Evolutionary conservation across 2,888 invertebrate species (phyloP).

Genomic region (Holacanthella duospinosa): DNA sequence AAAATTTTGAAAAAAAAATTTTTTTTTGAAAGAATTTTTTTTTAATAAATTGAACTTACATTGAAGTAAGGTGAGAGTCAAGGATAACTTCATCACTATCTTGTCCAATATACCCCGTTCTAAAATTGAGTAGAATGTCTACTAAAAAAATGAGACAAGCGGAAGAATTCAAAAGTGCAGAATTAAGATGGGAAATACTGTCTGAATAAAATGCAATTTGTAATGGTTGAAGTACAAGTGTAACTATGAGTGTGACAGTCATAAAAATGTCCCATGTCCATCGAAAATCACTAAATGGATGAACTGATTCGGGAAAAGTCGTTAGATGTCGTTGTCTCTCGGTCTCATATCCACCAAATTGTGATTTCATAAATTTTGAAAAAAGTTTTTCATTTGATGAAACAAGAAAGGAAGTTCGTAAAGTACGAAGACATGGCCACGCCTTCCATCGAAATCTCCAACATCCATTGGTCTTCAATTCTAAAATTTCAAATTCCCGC

Average conservation of each 20-base stretch:
- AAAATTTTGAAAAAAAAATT: not conserved
- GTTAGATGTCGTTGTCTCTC: constrained; percentile 24
- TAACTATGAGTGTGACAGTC: constrained; percentile 15
- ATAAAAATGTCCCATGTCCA: constrained; percentile 26
- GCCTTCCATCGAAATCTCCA: not conserved
- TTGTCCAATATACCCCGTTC: constrained; percentile 17
- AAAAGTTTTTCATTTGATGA: not conserved
- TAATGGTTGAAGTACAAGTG: constrained; percentile 23
- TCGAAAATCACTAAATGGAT: constrained; percentile 24
- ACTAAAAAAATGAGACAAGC: constrained; percentile 18
- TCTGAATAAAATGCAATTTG: constrained; percentile 20
- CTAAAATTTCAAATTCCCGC: too few species aligned
- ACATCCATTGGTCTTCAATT: not conserved
- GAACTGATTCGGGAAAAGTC: constrained; percentile 23
- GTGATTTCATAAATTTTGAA: not conserved
- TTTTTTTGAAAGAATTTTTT: too few species aligned
- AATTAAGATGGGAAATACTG: not conserved
- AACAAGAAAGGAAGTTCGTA: not conserved
- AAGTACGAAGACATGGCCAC: not conserved
- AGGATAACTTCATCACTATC: constrained; percentile 19
- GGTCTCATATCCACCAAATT: not conserved
- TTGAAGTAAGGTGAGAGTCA: constrained; percentile 15
- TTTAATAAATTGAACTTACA: constrained; percentile 9
- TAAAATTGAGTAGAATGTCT: constrained; percentile 25
- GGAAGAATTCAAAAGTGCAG: constrained; percentile 12